Evolutionary conservation across 2,113 vertebrate genomes (phyloP), one percentile per base, ranked within the genome.

Genomic region (Sula dactylatra): DNA sequence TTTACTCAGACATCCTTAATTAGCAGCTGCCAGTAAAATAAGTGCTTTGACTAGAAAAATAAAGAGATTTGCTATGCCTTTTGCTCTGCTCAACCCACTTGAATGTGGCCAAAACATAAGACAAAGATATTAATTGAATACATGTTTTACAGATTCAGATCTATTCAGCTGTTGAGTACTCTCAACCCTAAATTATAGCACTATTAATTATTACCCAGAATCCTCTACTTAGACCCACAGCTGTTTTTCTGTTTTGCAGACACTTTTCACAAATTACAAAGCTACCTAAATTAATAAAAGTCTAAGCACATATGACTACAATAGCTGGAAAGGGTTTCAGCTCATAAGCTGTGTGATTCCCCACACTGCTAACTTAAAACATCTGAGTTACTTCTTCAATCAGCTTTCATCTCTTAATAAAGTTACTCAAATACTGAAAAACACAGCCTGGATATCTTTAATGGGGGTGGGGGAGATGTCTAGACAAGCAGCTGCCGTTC

Each of bases 131-230:
- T 95, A 95, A 79, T 69, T 81, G 66, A 87, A 95, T 95, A 90
- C 45, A 47, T 78, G 54, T 85, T 95, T 79, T 86, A 73, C 40
- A 93, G 66, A 90, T 81, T 93, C n/a, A 6, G 27, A 85, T 78
- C 66, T 72, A 79, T 92, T 95, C 95, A 90, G 82, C 82, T 91
- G 76, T 50, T 82, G 85, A 96, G 77, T 44, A 90, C 65, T 89
- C 83, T 95, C 82, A 92, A 62, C 45, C 14, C 87, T 73, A 88
- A 95, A 90, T 82, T 96, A 97, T 7, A 94, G 36, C 78, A 88
- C 88, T 93, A 94, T 90, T 96, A 96, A 86, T 93, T 94, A 95
- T 79, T 96, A 89, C 80, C 82, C 93, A 96, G 52, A 76, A 81
- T 80, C 31, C 56, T 85, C 80, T 91, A 22, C 59, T 42, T 93